Percentiles rank a stretch among this genome's conserved stretches.
These are phyloP conservation scores for Drosophila seguyi DNA, from an alignment of 1,140 invertebrate species.

Conservation along the genomic window DNA sequence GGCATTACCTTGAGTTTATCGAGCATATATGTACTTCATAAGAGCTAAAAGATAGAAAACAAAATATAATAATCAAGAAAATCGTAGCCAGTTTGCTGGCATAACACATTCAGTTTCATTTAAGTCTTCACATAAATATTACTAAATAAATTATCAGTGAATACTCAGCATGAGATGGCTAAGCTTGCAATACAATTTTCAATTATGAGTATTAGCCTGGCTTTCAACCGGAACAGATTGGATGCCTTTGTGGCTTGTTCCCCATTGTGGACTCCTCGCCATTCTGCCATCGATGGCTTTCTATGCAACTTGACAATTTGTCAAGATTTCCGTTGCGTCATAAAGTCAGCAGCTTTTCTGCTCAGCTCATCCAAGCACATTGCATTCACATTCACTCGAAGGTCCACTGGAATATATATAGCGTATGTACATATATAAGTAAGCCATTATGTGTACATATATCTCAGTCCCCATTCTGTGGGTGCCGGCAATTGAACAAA, in stretches of 20 bases:
- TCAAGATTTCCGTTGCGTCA: conserved; percentile 67
- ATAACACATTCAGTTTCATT: not conserved
- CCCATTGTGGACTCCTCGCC: not conserved
- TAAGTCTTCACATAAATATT: not conserved
- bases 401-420: conserved; percentile 29
- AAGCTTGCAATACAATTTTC: conserved; percentile 4
- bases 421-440: not conserved
- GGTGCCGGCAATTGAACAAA: conserved; percentile 44
- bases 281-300: conserved; percentile 7
- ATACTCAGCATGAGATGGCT: not conserved
- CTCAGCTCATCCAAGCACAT: conserved; percentile 27
- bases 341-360: conserved; percentile 33
- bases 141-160: not conserved
- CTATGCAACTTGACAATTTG: conserved; percentile 50
- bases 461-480: conserved; percentile 24
- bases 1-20: no score
- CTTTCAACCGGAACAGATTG: conserved; percentile 5
- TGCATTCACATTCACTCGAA: conserved; percentile 34
- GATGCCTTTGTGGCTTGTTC: not conserved
- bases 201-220: conserved; percentile 2
- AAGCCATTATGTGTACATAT: not conserved
- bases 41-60: not conserved
- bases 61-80: no score
- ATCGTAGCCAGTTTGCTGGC: no score
- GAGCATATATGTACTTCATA: not conserved